Base-by-base conservation (phyloP, 2,797 vertebrate genomes). In the Oophaga sylvatica region DNA sequence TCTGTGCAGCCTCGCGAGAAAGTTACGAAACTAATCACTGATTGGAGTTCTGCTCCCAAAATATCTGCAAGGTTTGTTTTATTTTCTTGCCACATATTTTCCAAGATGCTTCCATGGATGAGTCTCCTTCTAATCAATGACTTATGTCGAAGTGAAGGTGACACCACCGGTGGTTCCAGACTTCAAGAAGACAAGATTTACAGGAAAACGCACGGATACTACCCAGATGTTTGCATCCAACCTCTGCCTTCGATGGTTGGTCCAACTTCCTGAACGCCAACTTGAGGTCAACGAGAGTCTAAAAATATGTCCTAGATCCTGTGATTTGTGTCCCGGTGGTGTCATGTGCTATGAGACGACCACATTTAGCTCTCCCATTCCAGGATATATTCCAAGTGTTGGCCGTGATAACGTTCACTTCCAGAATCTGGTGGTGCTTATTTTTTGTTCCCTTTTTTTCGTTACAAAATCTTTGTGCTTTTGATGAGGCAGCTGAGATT, bases 391-490 rank as follows among this genome's bases (percentile, higher is more conserved):
- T 8, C 45, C 35, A 29, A 56, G 59, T 65, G 41, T 70, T 77
- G 84, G 84, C 75, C 19, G 22, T 16, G 8, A 67, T 20, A 10
- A 45, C 5, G 17, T 41, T 22, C 17, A 10, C 22, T 20, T 71
- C 29, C 20, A 63, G 77, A 85, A 63, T 62, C 22, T 45, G 82
- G 85, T 67, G 87, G 60, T 22, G 53, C 65, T 7, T 35, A 11
- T 80, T 75, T 84, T 73, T 67, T 45, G 29, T 11, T 20, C 22
- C 48, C 48, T 53, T 53, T 53, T 53, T 53, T 53, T 3, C 13
- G 29, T 83, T 83, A 83, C 67, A 53, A 73, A 83, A 78, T 26
- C 7, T 81, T 73, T 85, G 87, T 86, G 87, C 83, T 86, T 82
- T 82, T 89, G 78, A 85, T 81, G 71, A 56, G 77, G 77, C 82